Evolutionary conservation across 2,888 invertebrate species (phyloP).

Genomic region (Panzeria rudis): DNA sequence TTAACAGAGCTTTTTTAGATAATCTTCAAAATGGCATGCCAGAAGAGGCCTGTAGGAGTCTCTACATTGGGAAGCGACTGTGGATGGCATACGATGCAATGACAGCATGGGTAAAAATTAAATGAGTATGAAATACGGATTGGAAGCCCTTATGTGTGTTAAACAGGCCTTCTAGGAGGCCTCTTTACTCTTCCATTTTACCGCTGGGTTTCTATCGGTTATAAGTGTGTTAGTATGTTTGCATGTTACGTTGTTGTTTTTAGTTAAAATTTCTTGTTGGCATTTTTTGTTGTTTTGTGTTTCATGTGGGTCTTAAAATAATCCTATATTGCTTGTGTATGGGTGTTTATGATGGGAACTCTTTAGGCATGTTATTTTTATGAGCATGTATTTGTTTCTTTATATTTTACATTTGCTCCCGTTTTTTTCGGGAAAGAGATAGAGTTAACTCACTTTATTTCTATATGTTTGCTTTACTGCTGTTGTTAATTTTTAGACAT

Average conservation of each 20-base stretch:
- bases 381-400: conserved; percentile 23
- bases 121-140: no score
- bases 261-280: conserved; percentile 13
- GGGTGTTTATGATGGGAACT: conserved; percentile 36
- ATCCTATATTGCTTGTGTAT: conserved; percentile 50
- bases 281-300: neutral
- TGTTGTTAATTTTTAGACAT: conserved; percentile 41
- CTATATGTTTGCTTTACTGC: conserved; percentile 15
- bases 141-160: no score
- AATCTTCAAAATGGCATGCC: no score
- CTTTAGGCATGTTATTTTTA: conserved; percentile 25
- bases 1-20: no score
- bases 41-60: no score
- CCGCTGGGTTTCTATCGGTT: no score
- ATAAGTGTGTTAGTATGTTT: conserved; percentile 52
- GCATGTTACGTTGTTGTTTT: conserved; percentile 41
- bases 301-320: conserved; percentile 50
- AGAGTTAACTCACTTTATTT: conserved; percentile 61
- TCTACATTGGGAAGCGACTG: no score
- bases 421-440: conserved; percentile 26
- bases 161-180: no score
- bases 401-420: conserved; percentile 1
- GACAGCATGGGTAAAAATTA: no score
- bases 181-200: no score
- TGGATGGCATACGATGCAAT: no score